Evolutionary conservation across 2,888 invertebrate species (phyloP), one percentile per base, ranked within the genome.

Genomic region (Campoletis raptor): DNA sequence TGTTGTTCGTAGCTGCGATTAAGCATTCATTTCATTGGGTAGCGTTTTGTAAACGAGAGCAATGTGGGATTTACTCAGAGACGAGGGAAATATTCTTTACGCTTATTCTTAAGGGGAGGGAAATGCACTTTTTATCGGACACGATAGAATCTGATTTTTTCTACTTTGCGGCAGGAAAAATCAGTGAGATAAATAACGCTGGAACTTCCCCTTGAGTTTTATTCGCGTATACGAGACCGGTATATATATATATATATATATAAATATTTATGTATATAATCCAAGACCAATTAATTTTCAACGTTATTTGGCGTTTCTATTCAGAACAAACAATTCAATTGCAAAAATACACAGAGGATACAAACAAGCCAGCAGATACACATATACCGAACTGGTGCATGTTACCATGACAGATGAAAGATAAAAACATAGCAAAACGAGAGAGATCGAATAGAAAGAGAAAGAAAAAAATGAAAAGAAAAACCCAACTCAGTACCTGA

Each of bases 401-500:
- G 94, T 94, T 94, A 94, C 94, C 94, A 94, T 94, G 94, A 94
- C 94, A 94, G 92, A 93, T 76, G 79, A 82, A 40, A 24, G 91
- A 90, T 85, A 85, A 78, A 88, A 89, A 85, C 15, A 48, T 9
- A 69, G 45, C 18, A 57, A 40, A 77, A 21, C 24, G 18, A 45
- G 37, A 82, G 48, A 48, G 70, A 77, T 36, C 4, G 48, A 52
- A 54, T 7, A 24, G 66, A 67, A 40, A 73, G 45, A 54, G 57
- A 36, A 57, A 67, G 15, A 54, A 57, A 52, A 66, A 37, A 66
- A 73, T 40, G n/a, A 52, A 61, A 80, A 88, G 86, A 87, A 89
- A 87, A 93, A 93, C 91, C 93, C 93, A 93, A 92, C 91, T 89
- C 93, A 93, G 94, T 94, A 94, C 94, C 94, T 94, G 94, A 94